Evolutionary conservation across 1,140 invertebrate species (phyloP).

Genomic region (Bombus fervidus): DNA sequence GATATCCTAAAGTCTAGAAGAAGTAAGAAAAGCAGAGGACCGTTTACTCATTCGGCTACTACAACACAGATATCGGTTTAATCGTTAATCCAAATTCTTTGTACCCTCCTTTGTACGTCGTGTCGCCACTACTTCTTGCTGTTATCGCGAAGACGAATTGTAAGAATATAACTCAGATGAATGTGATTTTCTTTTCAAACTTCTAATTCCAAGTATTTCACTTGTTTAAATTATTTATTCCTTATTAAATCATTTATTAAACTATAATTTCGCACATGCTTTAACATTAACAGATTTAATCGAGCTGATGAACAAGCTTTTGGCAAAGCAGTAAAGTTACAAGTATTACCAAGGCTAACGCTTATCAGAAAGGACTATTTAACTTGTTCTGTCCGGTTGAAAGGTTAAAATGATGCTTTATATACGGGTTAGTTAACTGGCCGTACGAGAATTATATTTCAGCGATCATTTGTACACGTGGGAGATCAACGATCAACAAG

Average conservation of each 20-base stretch:
- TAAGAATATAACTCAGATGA: too few species aligned
- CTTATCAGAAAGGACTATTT: conserved; percentile 11
- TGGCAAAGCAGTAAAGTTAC: not conserved
- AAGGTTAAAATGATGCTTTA: conserved; percentile 45
- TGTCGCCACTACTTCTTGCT: too few species aligned
- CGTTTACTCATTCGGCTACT: conserved; percentile 49
- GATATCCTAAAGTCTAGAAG: conserved; percentile 26
- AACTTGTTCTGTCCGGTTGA: conserved; percentile 25
- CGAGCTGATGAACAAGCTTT: not conserved
- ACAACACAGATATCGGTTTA: conserved; percentile 30
- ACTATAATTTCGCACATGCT: not conserved
- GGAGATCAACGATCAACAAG: conserved; percentile 43
- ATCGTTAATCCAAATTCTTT: conserved; percentile 45
- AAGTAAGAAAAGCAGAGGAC: conserved; percentile 35
- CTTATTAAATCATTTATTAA: not conserved
- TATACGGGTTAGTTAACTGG: conserved; percentile 29
- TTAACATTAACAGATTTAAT: not conserved
- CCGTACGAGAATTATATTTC: conserved; percentile 34
- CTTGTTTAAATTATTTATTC: not conserved
- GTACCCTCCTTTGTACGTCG: too few species aligned
- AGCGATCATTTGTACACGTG: conserved; percentile 40
- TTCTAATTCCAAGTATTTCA: too few species aligned
- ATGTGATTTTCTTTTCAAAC: too few species aligned
- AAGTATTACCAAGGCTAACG: not conserved
- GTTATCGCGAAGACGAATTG: too few species aligned